Evolutionary conservation across 2,888 invertebrate species (phyloP), one percentile per base, ranked within the genome.

Genomic region (Microdon myrmicae): DNA sequence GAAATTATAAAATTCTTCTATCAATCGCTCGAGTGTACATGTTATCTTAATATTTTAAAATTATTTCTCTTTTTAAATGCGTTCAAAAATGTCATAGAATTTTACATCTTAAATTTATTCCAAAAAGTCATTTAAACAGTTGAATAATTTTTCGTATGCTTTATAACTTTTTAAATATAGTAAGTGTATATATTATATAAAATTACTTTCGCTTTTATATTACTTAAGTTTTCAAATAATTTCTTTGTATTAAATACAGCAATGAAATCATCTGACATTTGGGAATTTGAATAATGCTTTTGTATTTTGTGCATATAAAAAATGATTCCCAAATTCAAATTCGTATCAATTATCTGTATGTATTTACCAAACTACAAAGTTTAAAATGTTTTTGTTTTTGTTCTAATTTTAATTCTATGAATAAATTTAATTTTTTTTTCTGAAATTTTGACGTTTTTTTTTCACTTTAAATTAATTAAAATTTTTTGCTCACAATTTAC

Each of bases 221-320:
- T 55, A 51, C 59, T 61, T 43, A 51, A 26, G 29, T 45, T 37
- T 49, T 54, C 28, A 38, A 67, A 67, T 64, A 68, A 68, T 60
- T 68, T 58, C 56, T 64, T 67, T 61, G 64, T 66, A 67, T 67
- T 69, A 61, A 59, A 64, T 67, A 67, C 61, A 64, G 66, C 59
- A 59, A 54, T 66, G 59, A 54, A 59, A 47, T 59, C 48, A 66
- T 66, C 7, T 39, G 13, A 9, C 23, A 20, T 14, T 41, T 31
- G 16, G 58, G 47, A 37, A 10, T 26, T 23, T 5, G 22, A 8
- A 8, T 22, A 22, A 22, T 22, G 10, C 12, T 28, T 16, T 22
- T 31, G 31, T 34, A 23, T 20, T 14, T 6, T n/a, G 25, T 14
- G 13, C 19, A 23, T 28, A n/a, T n/a, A n/a, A n/a, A n/a, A n/a